phyloP scores from a whole-genome alignment of 2,797 vertebrate species.

The Sebastes taczanowskii region DNA sequence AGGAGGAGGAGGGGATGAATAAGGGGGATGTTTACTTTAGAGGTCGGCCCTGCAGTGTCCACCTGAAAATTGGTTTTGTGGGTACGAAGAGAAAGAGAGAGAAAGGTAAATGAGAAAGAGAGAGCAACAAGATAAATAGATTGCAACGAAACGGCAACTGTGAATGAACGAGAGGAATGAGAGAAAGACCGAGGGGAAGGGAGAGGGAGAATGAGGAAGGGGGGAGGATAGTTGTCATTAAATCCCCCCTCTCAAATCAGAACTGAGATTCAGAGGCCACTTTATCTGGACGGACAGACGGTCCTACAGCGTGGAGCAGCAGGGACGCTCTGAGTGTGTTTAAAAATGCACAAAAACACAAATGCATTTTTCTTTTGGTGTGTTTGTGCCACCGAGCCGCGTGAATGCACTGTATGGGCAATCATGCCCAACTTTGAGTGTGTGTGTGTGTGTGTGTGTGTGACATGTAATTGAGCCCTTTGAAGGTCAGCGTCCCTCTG shows the following conservation, averaged over 20 bases:
- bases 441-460: slow-evolving; percentile 33
- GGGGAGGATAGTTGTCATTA: slow-evolving; percentile 54
- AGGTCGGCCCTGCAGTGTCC: slow-evolving; percentile 75
- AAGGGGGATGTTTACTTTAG: slow-evolving; percentile 76
- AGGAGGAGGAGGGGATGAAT: slow-evolving; percentile 49
- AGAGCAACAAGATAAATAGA: slow-evolving; percentile 36
- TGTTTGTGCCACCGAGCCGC: slow-evolving; percentile 16
- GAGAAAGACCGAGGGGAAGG: background rate
- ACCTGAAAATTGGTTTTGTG: slow-evolving; percentile 83
- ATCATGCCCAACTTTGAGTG: slow-evolving; percentile 54
- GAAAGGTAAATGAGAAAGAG: background rate
- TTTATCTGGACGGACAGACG: slow-evolving; percentile 78
- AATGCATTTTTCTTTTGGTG: slow-evolving; percentile 4
- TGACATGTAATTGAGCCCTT: slow-evolving; percentile 70
- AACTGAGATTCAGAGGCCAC: slow-evolving; percentile 73
- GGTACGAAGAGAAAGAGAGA: slow-evolving; percentile 20
- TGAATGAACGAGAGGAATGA: slow-evolving; percentile 34
- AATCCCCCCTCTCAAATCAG: slow-evolving; percentile 61
- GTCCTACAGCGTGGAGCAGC: slow-evolving; percentile 65
- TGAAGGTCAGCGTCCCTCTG: slow-evolving; percentile 76
- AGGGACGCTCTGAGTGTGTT: slow-evolving; percentile 43
- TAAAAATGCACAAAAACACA: slow-evolving; percentile 27
- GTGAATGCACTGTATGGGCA: slow-evolving; percentile 40
- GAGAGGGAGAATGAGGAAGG: background rate
- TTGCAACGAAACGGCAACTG: slow-evolving; percentile 23